Evolutionary conservation across 2,888 invertebrate species (phyloP).

Genomic region (Sisyra nigra): DNA sequence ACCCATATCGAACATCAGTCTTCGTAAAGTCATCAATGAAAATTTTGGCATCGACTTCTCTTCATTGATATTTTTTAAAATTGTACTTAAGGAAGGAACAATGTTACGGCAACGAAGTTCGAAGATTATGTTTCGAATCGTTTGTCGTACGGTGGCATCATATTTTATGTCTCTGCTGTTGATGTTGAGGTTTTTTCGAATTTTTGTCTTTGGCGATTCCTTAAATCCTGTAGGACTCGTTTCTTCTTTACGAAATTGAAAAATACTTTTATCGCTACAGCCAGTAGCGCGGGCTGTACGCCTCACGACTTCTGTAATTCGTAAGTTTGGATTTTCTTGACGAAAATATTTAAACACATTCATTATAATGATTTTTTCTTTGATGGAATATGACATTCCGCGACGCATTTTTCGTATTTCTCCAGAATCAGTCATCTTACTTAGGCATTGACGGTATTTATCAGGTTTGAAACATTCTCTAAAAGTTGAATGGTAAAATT

Average conservation of each 20-base stretch:
- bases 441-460: too few relatives aligned
- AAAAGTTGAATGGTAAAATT: too few relatives aligned
- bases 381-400: conserved; percentile 26
- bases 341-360: conserved; percentile 27
- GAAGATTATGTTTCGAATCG: conserved; percentile 23
- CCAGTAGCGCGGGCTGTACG: conserved; percentile 26
- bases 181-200: conserved; percentile 24
- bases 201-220: conserved; percentile 24
- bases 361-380: conserved; percentile 26
- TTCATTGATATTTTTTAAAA: conserved; percentile 16
- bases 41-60: conserved; percentile 18
- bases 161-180: conserved; percentile 27
- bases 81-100: conserved; percentile 23
- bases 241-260: conserved; percentile 27
- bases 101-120: conserved; percentile 23
- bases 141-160: conserved; percentile 21
- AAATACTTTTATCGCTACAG: conserved; percentile 27
- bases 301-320: conserved; percentile 24
- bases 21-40: conserved; percentile 24
- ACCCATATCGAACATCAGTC: conserved; percentile 26
- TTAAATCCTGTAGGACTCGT: conserved; percentile 24
- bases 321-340: conserved; percentile 20
- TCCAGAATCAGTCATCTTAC: too few relatives aligned
- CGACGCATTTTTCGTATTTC: conserved; percentile 27
- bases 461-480: too few relatives aligned